phyloP scores from a whole-genome alignment of 2,797 vertebrate species.

The Calcarius lapponicus region DNA sequence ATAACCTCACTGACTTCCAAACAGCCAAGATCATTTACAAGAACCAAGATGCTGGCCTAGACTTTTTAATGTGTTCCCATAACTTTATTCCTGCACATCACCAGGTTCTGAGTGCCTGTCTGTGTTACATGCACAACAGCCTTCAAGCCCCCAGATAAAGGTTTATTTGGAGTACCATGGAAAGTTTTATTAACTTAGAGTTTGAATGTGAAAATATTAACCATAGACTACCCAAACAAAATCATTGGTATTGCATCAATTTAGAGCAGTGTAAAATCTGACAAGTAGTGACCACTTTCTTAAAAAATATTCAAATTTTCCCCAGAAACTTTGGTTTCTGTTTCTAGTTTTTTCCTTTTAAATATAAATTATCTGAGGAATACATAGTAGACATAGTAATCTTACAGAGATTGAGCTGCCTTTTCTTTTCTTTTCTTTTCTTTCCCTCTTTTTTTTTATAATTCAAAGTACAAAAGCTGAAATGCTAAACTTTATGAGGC shows the following conservation, averaged over 20 bases:
- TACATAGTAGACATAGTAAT: not conserved
- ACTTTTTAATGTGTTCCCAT: not conserved
- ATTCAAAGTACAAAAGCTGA: not conserved
- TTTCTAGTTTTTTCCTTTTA: not conserved
- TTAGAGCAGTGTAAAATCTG: not conserved
- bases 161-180: not conserved
- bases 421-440: not conserved
- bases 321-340: not conserved
- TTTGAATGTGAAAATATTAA: not conserved
- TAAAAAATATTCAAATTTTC: not conserved
- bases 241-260: not conserved
- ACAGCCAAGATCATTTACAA: not conserved
- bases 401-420: not conserved
- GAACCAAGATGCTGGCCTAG: not conserved
- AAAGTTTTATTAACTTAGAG: not conserved
- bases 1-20: not conserved
- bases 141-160: not conserved
- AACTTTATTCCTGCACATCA: not conserved
- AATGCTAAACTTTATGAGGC: slow-evolving; percentile 31
- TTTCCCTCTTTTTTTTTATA: not conserved
- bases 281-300: not conserved
- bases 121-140: not conserved
- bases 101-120: not conserved
- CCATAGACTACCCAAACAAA: not conserved
- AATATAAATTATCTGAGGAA: not conserved